Conservation (phyloP, 2,797 vertebrate species). For the Passerculus sandwichensis region DNA sequence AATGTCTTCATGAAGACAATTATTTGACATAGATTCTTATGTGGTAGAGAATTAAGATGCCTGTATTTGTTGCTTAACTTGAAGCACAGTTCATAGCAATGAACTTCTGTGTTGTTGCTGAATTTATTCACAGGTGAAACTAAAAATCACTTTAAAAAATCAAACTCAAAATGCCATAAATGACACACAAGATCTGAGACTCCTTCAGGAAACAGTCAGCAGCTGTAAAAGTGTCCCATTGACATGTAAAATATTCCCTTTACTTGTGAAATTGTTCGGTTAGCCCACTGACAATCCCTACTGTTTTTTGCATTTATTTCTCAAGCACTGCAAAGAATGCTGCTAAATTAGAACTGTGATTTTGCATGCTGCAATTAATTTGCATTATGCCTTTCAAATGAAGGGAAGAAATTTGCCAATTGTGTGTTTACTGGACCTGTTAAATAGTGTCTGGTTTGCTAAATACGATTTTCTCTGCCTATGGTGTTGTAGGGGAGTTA, state of each 20-base stretch:
- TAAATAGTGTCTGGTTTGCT: neutral
- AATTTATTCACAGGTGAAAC: neutral
- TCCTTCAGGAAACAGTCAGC: neutral
- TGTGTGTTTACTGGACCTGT: neutral
- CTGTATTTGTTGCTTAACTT: neutral
- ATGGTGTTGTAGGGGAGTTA: neutral
- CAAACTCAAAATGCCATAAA: neutral
- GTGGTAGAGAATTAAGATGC: neutral
- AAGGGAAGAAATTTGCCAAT: neutral
- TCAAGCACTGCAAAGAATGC: neutral
- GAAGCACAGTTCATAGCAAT: neutral
- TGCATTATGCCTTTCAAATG: neutral
- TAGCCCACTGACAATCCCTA: neutral
- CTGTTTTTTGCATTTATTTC: neutral
- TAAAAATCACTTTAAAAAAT: neutral
- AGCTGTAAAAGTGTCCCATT: neutral
- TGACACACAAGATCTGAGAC: neutral
- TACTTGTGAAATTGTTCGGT: neutral
- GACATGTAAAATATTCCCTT: neutral
- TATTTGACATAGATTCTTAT: neutral
- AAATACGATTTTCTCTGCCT: neutral
- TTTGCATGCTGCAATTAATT: constrained; percentile 34
- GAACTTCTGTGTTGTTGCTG: neutral
- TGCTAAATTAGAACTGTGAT: constrained; percentile 32
- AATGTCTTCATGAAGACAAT: neutral